Conservation (phyloP, 2,113 vertebrate genomes). For the Thunnus maccoyii region DNA sequence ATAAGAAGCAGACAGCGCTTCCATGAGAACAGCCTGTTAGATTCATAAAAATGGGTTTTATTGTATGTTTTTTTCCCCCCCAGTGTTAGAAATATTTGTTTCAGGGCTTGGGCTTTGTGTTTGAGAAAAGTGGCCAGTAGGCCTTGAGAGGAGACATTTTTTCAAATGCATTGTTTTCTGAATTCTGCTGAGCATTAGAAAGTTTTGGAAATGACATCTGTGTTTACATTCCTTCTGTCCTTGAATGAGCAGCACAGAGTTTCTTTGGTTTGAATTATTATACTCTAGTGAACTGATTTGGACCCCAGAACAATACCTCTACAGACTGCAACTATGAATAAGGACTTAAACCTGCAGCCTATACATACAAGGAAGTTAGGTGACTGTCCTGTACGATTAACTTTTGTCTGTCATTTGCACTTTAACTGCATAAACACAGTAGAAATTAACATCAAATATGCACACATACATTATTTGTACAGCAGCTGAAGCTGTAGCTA, state of each 20-base stretch:
- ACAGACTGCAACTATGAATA: neutral
- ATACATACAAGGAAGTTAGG: neutral
- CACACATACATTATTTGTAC: neutral
- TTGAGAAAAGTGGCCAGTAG: slow-evolving; percentile 10
- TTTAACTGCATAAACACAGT: neutral
- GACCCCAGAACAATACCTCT: neutral
- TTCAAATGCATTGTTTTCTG: slow-evolving; percentile 22
- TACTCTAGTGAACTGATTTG: slow-evolving; percentile 15
- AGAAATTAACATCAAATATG: neutral
- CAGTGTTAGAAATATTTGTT: slow-evolving; percentile 9
- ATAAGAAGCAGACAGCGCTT: neutral
- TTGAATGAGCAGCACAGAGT: neutral
- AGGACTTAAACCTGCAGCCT: neutral
- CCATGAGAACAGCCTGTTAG: neutral
- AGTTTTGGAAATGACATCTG: slow-evolving; percentile 38
- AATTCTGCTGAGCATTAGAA: slow-evolving; percentile 11
- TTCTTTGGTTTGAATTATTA: neutral
- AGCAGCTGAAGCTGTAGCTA: neutral
- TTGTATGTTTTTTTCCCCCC: neutral
- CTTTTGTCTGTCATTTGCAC: neutral
- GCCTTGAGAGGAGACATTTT: neutral
- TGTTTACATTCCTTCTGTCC: slow-evolving; percentile 25
- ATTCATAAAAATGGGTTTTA: neutral
- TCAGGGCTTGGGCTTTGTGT: slow-evolving; percentile 1
- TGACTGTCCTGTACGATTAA: neutral